phyloP scores from a whole-genome alignment of 2,113 vertebrate species.

The Crocuta crocuta region DNA sequence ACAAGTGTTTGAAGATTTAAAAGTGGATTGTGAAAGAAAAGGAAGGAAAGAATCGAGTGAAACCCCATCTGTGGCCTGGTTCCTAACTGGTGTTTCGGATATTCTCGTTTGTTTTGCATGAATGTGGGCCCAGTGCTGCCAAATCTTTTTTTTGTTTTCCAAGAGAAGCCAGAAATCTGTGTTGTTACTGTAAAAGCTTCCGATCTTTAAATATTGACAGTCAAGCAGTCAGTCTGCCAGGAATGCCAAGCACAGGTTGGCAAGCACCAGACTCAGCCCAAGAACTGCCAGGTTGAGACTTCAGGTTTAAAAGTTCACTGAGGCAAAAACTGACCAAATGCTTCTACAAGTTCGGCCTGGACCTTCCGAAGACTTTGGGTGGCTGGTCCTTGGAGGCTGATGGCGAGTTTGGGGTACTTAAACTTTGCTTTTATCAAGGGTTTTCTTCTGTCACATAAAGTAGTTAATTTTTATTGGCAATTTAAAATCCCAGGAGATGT shows the following conservation, averaged over 20 bases:
- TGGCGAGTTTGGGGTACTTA: background rate
- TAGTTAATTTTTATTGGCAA: slow-evolving; percentile 33
- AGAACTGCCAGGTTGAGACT: background rate
- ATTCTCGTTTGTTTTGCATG: background rate
- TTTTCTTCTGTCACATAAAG: slow-evolving; percentile 24
- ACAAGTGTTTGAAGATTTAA: slow-evolving; percentile 19
- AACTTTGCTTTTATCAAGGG: background rate
- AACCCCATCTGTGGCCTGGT: background rate
- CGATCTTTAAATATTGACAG: slow-evolving; percentile 55
- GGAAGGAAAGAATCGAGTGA: background rate
- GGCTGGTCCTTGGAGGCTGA: background rate
- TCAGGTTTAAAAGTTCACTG: background rate
- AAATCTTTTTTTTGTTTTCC: background rate
- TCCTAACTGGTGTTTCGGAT: background rate
- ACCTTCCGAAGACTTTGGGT: background rate
- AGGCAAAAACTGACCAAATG: background rate
- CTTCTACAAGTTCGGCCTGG: no score
- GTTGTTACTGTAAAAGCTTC: background rate
- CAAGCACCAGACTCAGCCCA: background rate
- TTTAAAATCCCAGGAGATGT: background rate
- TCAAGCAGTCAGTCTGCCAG: background rate
- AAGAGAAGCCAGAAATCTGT: slow-evolving; percentile 32
- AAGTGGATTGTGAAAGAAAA: background rate
- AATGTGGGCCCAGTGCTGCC: background rate
- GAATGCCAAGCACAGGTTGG: background rate